Conservation (phyloP, 2,888 invertebrate genomes). For the Osedax fenrisi region DNA sequence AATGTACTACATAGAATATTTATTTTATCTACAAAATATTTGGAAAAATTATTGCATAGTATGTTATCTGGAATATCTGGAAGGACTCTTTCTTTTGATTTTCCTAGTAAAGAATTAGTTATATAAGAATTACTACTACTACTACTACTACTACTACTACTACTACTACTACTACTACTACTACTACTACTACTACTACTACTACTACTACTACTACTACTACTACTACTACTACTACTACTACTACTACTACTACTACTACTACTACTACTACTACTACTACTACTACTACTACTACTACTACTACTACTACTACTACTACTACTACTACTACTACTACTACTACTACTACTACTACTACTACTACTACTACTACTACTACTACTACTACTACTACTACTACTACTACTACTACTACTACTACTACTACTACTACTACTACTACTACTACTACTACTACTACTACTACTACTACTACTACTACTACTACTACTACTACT, state of each 20-base stretch:
- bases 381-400: not conserved
- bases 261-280: not conserved
- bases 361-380: not conserved
- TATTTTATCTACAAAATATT: no score
- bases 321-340: not conserved
- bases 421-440: not conserved
- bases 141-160: not conserved
- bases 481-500: not conserved
- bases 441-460: not conserved
- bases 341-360: not conserved
- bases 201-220: not conserved
- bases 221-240: not conserved
- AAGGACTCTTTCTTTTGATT: no score
- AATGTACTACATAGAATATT: no score
- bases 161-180: not conserved
- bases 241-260: not conserved
- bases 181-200: not conserved
- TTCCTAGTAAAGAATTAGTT: no score
- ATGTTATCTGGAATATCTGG: no score
- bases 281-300: not conserved
- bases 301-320: not conserved
- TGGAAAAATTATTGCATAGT: no score
- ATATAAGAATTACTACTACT: slow-evolving; percentile 46
- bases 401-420: not conserved
- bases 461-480: not conserved